Evolutionary conservation across 1,140 invertebrate genomes (phyloP).

Genomic region (Dreissena rostriformis): DNA sequence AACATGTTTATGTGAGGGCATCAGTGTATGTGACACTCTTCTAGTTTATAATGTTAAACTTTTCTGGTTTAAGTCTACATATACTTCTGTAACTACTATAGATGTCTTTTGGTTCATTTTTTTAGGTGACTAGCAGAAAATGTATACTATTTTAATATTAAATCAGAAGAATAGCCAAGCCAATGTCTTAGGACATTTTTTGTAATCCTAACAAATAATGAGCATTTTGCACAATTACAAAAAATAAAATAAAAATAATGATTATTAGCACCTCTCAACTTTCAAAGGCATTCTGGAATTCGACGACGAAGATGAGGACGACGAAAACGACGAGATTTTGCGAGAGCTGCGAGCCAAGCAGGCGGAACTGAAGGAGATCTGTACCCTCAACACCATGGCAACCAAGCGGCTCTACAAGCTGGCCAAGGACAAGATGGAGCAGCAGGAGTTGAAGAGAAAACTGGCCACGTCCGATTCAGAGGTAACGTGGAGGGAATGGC

Average conservation of each 20-base stretch:
- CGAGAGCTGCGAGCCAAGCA: slow-evolving; percentile 92
- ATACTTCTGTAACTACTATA: no score
- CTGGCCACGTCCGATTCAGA: slow-evolving; percentile 87
- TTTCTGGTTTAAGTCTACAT: no score
- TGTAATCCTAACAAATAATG: neutral
- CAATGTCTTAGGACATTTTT: neutral
- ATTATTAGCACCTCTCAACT: neutral
- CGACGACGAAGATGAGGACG: slow-evolving; percentile 78
- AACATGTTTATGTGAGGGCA: no score
- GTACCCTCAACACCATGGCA: slow-evolving; percentile 87
- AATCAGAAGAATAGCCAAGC: no score
- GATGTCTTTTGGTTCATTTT: no score
- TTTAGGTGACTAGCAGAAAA: no score
- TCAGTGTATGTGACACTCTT: no score
- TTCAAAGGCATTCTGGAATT: slow-evolving; percentile 75
- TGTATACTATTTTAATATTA: no score
- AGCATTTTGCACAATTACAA: neutral
- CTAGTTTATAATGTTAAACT: no score
- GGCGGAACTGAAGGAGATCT: slow-evolving; percentile 88
- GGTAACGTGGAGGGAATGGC: slow-evolving; percentile 77
- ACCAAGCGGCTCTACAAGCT: slow-evolving; percentile 84
- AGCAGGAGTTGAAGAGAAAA: slow-evolving; percentile 87
- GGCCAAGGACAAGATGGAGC: slow-evolving; percentile 77
- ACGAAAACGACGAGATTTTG: slow-evolving; percentile 91
- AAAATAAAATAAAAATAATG: neutral